Evolutionary conservation across 2,888 invertebrate genomes (phyloP).

Genomic region (Auanema sp.): DNA sequence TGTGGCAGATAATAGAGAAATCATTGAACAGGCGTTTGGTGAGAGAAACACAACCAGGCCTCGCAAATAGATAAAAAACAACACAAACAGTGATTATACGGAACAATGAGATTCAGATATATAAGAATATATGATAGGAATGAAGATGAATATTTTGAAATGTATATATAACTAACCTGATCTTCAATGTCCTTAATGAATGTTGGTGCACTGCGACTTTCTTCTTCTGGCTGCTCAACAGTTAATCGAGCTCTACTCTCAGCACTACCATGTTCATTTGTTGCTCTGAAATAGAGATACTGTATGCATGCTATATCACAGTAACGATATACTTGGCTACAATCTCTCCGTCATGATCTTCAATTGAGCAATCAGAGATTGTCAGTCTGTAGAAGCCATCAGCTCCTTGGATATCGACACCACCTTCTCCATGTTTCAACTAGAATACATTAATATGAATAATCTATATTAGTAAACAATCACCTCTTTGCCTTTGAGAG

Average conservation of each 20-base stretch:
- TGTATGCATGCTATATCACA: background rate
- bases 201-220: constrained; percentile 57
- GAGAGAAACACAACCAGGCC: background rate
- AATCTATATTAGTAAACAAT: background rate
- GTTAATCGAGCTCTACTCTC: constrained; percentile 77
- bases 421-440: constrained; percentile 52
- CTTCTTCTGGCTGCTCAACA: constrained; percentile 52
- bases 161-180: constrained; percentile 36
- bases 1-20: no score
- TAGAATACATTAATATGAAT: constrained; percentile 8
- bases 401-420: constrained; percentile 54
- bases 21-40: background rate
- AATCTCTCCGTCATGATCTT: constrained; percentile 66
- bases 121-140: background rate
- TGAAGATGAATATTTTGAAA: background rate
- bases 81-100: no score
- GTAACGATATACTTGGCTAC: constrained; percentile 42
- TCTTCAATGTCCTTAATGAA: constrained; percentile 64
- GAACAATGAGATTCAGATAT: background rate
- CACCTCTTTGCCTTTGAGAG: constrained; percentile 51
- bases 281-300: constrained; percentile 60
- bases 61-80: no score
- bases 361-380: constrained; percentile 46
- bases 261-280: constrained; percentile 69
- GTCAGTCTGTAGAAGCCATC: constrained; percentile 56